Conservation (phyloP, 2,113 vertebrate genomes). For the Glareola pratincola region DNA sequence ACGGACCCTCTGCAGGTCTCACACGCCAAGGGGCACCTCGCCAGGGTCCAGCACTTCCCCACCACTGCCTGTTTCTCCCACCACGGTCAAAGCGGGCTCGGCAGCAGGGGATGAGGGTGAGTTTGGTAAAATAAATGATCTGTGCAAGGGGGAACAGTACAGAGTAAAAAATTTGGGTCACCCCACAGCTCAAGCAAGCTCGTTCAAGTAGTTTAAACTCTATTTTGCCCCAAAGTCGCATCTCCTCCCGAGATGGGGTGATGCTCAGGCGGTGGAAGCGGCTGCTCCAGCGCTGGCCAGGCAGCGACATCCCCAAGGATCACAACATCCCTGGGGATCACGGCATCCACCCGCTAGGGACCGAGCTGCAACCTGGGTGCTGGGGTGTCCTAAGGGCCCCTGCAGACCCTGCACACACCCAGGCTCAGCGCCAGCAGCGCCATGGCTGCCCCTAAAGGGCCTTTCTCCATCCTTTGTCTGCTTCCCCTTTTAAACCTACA, state of each 20-base stretch:
- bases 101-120: background rate
- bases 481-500: background rate
- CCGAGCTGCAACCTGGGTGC: background rate
- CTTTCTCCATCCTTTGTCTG: background rate
- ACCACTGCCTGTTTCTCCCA: background rate
- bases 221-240: background rate
- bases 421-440: rapidly evolving
- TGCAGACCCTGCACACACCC: background rate
- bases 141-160: background rate
- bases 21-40: background rate
- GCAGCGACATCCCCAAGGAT: background rate
- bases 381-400: background rate
- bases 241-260: background rate
- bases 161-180: rapidly evolving
- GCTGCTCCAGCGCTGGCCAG: background rate
- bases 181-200: background rate
- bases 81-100: rapidly evolving
- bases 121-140: background rate
- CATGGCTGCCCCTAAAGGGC: background rate
- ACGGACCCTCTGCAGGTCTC: background rate
- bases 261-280: background rate
- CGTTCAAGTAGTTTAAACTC: background rate
- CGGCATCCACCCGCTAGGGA: background rate
- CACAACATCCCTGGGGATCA: background rate
- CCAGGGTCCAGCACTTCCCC: background rate